These are phyloP conservation scores for Hartigia nigra DNA, from an alignment of 2,888 invertebrate genomes.

Conservation along the genomic window DNA sequence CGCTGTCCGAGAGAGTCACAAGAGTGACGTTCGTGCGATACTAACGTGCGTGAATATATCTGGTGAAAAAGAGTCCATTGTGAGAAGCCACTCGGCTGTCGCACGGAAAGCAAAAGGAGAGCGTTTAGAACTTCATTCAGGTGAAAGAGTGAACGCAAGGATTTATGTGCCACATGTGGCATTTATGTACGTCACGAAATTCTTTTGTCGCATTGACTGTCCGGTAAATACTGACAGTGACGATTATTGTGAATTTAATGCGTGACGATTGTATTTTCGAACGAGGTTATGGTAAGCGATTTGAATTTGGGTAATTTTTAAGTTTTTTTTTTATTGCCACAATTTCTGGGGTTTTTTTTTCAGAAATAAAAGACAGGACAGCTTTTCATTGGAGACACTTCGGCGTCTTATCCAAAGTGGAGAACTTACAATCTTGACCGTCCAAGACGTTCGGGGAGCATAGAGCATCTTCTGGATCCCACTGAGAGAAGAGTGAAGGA, in stretches of 20 bases:
- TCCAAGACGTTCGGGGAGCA: not conserved
- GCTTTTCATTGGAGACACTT: not conserved
- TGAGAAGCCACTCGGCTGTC: constrained; percentile 32
- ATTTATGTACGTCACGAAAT: not conserved
- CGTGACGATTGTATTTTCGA: not conserved
- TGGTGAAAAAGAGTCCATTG: constrained; percentile 30
- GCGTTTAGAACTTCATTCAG: constrained; percentile 33
- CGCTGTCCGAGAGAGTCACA: not conserved
- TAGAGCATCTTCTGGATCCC: not conserved
- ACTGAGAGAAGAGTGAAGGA: not conserved
- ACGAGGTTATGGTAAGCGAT: not conserved
- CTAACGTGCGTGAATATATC: constrained; percentile 36
- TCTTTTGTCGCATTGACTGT: not conserved
- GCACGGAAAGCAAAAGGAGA: constrained; percentile 28
- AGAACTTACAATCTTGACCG: not conserved
- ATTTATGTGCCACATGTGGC: not conserved
- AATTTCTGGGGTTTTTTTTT: not conserved
- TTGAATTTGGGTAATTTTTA: not conserved
- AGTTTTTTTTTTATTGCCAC: not conserved
- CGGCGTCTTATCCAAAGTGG: not conserved
- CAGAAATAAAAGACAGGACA: not conserved
- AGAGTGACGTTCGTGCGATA: constrained; percentile 14
- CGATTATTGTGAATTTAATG: not conserved
- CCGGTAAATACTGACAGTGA: not conserved
- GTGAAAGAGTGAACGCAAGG: not conserved